Base-by-base conservation (phyloP, 2,888 invertebrate species). In the Dione juno region DNA sequence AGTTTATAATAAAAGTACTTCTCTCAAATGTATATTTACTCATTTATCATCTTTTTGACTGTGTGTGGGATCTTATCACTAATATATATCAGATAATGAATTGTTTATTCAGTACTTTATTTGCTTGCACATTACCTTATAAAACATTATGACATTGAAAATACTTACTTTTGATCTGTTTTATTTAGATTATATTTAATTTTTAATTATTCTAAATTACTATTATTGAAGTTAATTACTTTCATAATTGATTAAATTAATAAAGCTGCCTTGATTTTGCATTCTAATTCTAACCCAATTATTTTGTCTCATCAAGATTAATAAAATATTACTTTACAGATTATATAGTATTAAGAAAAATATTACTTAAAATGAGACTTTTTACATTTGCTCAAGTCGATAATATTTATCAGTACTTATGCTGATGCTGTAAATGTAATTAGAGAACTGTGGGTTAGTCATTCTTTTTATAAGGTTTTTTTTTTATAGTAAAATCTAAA, bases 11-110 rank as follows among this genome's bases (percentile, higher is more conserved):
- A 40, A 37, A 57, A 40, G 37, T 57, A 16, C 16, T 57, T 40
- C 11, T 13, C 35, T 57, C 16, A 40, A 6, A 57, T 2, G 37
- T 16, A 3, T 41, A 41, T 41, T 41, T 19, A 54, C 10, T 19
- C 1, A 57, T 37, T 57, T 61, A 45, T 43, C 10, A 21, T 43
- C 11, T 28, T 61, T 45, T 45, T 16, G n/a, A 3, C n/a, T n/a
- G 2, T 35, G 43, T 41, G 13, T 61, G 61, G 52, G 11, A 69
- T 76, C 75, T 80, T 82, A 84, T 83, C 81, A 82, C 74, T 65
- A 68, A 66, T 48, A 52, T 35, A 35, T 61, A 61, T 61, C 71
- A 78, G 67, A 75, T 77, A 76, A 71, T 74, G 65, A 74, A 74
- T 75, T 80, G 76, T 81, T 81, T 79, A 70, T 74, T 58, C n/a